Base-by-base conservation (phyloP, 2,888 invertebrate species). In the Ceriagrion tenellum region DNA sequence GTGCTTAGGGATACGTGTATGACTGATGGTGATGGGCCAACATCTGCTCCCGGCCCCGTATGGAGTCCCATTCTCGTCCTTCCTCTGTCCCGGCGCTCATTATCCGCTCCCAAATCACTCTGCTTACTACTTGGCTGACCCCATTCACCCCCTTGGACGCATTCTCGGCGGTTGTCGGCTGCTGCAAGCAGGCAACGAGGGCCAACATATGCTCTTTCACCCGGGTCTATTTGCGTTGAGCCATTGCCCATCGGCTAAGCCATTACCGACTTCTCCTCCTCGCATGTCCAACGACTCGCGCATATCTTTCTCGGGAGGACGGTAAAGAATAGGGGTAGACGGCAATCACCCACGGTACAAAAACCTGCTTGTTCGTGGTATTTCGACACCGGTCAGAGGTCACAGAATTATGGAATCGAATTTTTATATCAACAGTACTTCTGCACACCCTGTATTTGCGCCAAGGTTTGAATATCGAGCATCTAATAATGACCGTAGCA, bases 161-260 rank as follows among this genome's bases (percentile, higher is more conserved):
- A n/a, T 55, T 55, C 89, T 0, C 13, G 55, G 55, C 89, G 8
- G 55, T 23, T 55, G 26, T 47, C 69, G 47, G 47, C 12, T 63
- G 63, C 47, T 40, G 35, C 93, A 4, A 13, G 35, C 63, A 55
- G 89, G 26, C 47, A 89, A 89, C 47, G 55, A 89, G 88, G 40
- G 47, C 69, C 63, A 26, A 93, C 69, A 40, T 74, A 20, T 47
- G 93, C 93, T 26, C 47, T 59, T 12, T 6, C 59, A 59, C 59
- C 3, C 59, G 47, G 69, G 69, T 93, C 74, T 93, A n/a, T 93
- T 74, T 74, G 47, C 93, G 69, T 16, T n/a, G 93, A 93, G 13
- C 30, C 69, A 69, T 69, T 69, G 69, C 93, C 93, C 93, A 35
- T 69, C 47, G 93, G 93, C 35, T 40, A 93, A 93, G 47, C 93